phyloP scores from a whole-genome alignment of 2,113 vertebrate species.

The Syngnathus typhle region DNA sequence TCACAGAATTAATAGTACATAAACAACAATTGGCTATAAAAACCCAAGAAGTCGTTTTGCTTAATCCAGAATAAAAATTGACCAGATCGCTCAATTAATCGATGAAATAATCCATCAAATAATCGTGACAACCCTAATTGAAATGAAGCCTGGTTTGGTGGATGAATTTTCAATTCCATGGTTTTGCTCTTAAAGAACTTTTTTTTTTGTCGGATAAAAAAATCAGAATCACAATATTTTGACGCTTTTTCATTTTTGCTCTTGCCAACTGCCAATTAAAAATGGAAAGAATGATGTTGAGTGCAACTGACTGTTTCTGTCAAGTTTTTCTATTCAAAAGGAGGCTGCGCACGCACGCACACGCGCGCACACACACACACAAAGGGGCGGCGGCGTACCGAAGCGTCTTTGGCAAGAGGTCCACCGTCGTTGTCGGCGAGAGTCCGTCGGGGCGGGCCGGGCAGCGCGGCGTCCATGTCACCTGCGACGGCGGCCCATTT shows the following conservation, averaged over 20 bases:
- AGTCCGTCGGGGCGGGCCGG: slow-evolving; percentile 45
- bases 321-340: slow-evolving; percentile 48
- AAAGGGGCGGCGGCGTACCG: background rate
- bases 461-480: slow-evolving; percentile 79
- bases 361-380: slow-evolving; percentile 58
- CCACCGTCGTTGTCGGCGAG: slow-evolving; percentile 52
- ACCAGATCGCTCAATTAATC: too few relatives aligned
- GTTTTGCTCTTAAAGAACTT: too few relatives aligned
- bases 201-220: too few relatives aligned
- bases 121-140: too few relatives aligned
- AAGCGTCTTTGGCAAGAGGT: slow-evolving; percentile 97
- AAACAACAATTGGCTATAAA: too few relatives aligned
- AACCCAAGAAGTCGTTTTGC: too few relatives aligned
- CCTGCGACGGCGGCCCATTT: slow-evolving; percentile 99
- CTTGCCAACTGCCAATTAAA: background rate
- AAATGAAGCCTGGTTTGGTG: too few relatives aligned
- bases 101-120: too few relatives aligned
- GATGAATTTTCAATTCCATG: too few relatives aligned
- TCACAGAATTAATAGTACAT: too few relatives aligned
- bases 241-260: background rate
- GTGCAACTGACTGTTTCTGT: slow-evolving; percentile 74
- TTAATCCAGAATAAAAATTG: too few relatives aligned
- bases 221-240: too few relatives aligned
- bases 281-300: slow-evolving; percentile 49
- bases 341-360: slow-evolving; percentile 73